These are phyloP conservation scores for Sardinella longiceps DNA, from an alignment of 2,797 vertebrate genomes.

Conservation along the genomic window DNA sequence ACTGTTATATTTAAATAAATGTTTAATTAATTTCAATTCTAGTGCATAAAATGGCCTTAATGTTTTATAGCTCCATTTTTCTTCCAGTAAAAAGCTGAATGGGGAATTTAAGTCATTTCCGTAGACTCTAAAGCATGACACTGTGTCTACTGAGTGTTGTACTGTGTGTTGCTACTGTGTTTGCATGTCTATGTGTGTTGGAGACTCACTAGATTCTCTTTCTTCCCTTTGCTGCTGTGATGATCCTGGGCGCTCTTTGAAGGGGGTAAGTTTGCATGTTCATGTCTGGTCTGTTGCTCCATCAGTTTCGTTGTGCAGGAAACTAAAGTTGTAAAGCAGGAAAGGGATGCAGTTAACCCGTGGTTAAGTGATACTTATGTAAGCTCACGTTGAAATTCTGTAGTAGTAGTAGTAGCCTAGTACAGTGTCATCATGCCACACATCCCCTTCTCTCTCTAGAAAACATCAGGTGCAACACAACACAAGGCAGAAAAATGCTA, in stretches of 20 bases:
- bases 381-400: background rate
- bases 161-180: background rate
- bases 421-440: background rate
- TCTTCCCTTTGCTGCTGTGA: background rate
- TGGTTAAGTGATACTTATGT: background rate
- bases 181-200: background rate
- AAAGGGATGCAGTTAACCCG: background rate
- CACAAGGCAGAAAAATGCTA: constrained; percentile 49
- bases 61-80: no score
- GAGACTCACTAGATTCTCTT: background rate
- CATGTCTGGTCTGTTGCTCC: background rate
- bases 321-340: background rate
- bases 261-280: constrained; percentile 53
- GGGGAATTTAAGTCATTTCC: no score
- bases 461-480: constrained; percentile 44
- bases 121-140: background rate
- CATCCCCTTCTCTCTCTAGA: background rate
- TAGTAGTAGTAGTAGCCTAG: no score
- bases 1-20: no score
- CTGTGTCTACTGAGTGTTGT: no score
- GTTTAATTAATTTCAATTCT: no score
- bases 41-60: no score
- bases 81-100: no score
- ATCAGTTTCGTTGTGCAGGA: background rate
- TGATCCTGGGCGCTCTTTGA: background rate